Percentiles rank a stretch among this genome's conserved stretches.
These are phyloP conservation scores for Bufotes viridis DNA, from an alignment of 2,797 vertebrate genomes.

Conservation along the genomic window DNA sequence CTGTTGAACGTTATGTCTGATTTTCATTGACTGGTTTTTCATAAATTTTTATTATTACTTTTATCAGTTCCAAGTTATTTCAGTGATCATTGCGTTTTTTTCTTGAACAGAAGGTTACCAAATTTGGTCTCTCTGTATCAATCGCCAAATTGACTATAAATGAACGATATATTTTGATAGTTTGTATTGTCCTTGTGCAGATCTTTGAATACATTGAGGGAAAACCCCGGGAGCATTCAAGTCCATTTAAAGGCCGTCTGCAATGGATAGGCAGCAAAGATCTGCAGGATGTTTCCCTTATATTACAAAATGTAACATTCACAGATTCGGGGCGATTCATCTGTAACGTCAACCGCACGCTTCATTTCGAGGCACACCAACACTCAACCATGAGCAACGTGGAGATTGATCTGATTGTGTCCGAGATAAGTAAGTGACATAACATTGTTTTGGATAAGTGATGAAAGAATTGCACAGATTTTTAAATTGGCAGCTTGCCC, in stretches of 20 bases:
- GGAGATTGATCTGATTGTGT: conserved; percentile 83
- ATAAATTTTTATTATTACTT: no score
- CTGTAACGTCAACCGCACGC: conserved; percentile 82
- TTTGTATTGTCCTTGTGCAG: conserved; percentile 64
- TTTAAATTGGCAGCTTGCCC: no score
- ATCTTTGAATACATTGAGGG: conserved; percentile 74
- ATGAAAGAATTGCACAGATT: no score
- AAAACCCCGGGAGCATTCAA: conserved; percentile 68
- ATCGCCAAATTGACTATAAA: no score
- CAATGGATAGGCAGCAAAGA: conserved; percentile 90
- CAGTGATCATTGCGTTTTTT: no score
- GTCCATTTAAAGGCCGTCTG: conserved; percentile 83
- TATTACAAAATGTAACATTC: conserved; percentile 80
- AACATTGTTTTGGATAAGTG: background rate
- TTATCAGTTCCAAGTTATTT: no score
- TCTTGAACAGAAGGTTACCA: no score
- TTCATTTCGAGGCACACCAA: conserved; percentile 83
- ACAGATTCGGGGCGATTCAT: conserved; percentile 87
- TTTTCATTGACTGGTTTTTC: no score
- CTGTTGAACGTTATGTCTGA: no score
- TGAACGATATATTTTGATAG: background rate
- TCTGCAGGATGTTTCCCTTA: conserved; percentile 91
- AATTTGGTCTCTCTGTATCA: no score
- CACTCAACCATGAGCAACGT: conserved; percentile 72
- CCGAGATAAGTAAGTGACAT: conserved; percentile 77